These are phyloP conservation scores for Drosophila mayri DNA, from an alignment of 1,140 invertebrate genomes.

Conservation along the genomic window DNA sequence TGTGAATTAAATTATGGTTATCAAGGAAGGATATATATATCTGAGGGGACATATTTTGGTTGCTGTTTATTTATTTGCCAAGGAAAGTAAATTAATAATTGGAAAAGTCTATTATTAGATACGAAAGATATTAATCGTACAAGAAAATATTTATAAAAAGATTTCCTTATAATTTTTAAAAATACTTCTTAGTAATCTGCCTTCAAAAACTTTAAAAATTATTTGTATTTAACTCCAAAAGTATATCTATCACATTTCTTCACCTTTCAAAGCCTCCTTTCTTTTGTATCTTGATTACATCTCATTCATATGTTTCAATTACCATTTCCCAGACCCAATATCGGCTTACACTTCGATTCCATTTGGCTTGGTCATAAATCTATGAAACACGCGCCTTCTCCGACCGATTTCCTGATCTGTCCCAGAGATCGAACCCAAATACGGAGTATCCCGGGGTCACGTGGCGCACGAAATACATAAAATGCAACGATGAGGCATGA, in stretches of 20 bases:
- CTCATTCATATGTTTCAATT: slow-evolving; percentile 24
- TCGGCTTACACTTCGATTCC: slow-evolving; percentile 37
- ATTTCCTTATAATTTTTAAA: neutral
- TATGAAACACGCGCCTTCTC: slow-evolving; percentile 29
- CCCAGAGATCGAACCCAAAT: slow-evolving; percentile 25
- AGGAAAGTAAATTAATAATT: neutral
- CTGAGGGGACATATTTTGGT: neutral
- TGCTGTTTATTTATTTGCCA: neutral
- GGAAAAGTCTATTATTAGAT: neutral
- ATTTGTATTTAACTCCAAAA: no score
- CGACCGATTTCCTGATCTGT: slow-evolving; percentile 24
- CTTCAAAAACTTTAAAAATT: neutral
- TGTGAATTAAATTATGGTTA: slow-evolving; percentile 20
- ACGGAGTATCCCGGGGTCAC: slow-evolving; percentile 49
- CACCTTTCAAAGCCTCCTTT: neutral
- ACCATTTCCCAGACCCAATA: slow-evolving; percentile 15
- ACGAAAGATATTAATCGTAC: no score
- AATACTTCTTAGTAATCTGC: neutral
- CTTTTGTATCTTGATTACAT: slow-evolving; percentile 24
- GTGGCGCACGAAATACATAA: slow-evolving; percentile 52
- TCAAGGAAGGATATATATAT: slow-evolving; percentile 1
- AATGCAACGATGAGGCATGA: slow-evolving; percentile 55
- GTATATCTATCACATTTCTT: neutral
- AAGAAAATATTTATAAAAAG: neutral
- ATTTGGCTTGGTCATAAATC: slow-evolving; percentile 58